Percentiles rank a stretch among this genome's conserved stretches.
These are phyloP conservation scores for Silurus lanzhouensis DNA, from an alignment of 2,797 vertebrate genomes.

Conservation along the genomic window DNA sequence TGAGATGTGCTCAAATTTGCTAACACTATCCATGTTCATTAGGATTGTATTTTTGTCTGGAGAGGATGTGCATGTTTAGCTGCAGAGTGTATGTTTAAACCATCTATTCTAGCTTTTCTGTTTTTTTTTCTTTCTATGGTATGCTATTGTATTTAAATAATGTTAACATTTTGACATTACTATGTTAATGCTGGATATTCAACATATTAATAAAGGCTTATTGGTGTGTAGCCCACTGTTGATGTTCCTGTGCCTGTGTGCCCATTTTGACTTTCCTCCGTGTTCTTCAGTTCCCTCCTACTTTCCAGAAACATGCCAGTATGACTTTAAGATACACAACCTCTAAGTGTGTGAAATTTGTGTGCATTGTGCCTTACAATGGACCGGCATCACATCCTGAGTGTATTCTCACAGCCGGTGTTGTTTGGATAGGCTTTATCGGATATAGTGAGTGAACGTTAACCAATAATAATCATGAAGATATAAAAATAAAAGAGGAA, in stretches of 20 bases:
- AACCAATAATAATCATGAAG: background rate
- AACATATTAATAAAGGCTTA: background rate
- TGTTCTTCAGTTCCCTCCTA: background rate
- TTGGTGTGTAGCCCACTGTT: background rate
- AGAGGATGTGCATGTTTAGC: constrained; percentile 42
- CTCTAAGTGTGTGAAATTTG: background rate
- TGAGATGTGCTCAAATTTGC: background rate
- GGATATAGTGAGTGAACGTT: background rate
- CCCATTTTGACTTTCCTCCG: background rate
- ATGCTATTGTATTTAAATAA: background rate
- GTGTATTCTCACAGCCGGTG: background rate
- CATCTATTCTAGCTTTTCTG: constrained; percentile 25
- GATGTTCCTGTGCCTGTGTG: background rate
- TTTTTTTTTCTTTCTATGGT: background rate
- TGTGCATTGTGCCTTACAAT: background rate
- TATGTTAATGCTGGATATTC: background rate
- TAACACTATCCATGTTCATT: constrained; percentile 21
- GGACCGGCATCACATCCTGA: background rate
- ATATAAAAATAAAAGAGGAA: background rate
- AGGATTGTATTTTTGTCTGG: background rate
- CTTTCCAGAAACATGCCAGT: background rate
- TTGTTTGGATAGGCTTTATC: background rate
- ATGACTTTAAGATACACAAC: background rate
- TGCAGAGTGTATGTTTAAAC: constrained; percentile 35
- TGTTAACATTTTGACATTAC: background rate